phyloP scores from a whole-genome alignment of 2,797 vertebrate genomes.

The Graptemys geographica region DNA sequence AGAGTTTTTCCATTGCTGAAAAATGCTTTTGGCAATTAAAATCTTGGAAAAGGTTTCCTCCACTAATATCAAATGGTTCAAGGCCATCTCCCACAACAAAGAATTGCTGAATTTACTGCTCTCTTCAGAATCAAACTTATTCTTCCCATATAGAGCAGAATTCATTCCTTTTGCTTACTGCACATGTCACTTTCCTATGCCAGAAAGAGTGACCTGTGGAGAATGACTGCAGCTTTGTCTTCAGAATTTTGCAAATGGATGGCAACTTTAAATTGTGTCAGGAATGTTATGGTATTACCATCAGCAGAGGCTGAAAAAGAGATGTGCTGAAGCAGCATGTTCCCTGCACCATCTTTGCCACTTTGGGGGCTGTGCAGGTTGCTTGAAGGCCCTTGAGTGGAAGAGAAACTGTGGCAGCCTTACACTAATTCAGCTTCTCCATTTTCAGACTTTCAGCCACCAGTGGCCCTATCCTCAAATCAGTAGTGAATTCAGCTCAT shows the following conservation, averaged over 20 bases:
- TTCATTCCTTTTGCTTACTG: background rate
- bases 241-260: background rate
- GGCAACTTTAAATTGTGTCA: background rate
- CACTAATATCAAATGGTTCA: background rate
- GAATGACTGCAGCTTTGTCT: background rate
- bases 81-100: background rate
- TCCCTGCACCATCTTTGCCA: background rate
- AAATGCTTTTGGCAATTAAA: background rate
- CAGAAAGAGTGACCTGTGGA: background rate
- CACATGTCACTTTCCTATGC: background rate
- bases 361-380: background rate
- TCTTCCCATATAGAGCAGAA: background rate
- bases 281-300: background rate
- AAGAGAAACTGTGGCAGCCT: background rate
- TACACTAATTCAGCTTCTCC: rapidly evolving
- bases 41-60: background rate
- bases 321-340: background rate
- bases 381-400: background rate
- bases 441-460: background rate
- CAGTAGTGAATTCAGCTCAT: background rate
- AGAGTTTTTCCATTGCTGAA: background rate
- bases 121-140: background rate
- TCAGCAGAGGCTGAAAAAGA: background rate
- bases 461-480: background rate
- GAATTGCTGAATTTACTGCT: background rate